A percentile compares a stretch with the other conserved stretches of the same genome.
Conservation (phyloP, 1,140 invertebrate genomes). For the Rhopalosiphum maidis region DNA sequence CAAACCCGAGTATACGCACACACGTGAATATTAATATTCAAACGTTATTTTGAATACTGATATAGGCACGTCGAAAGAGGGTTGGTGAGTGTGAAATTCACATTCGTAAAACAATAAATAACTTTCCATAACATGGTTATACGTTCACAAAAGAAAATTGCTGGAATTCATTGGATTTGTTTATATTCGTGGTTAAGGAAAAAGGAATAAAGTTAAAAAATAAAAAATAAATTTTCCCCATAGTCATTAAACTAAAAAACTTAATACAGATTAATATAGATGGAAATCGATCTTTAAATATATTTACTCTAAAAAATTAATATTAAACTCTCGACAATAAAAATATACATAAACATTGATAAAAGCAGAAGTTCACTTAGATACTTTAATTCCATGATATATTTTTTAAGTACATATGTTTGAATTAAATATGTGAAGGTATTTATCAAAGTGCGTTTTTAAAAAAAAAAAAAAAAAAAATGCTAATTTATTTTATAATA, state of each 20-base stretch:
- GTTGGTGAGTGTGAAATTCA: constrained; percentile 24
- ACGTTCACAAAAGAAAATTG: constrained; percentile 23
- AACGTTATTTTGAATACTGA: constrained; percentile 33
- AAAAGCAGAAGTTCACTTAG: neutral
- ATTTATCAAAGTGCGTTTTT: neutral
- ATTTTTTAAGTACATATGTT: neutral
- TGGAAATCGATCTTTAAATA: neutral
- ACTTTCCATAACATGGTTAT: constrained; percentile 30
- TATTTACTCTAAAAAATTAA: neutral
- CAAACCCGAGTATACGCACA: constrained; percentile 11
- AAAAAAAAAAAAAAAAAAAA: too few relatives aligned
- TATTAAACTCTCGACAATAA: too few relatives aligned
- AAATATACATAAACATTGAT: neutral
- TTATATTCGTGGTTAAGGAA: neutral
- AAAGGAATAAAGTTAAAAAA: neutral
- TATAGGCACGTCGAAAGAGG: neutral
- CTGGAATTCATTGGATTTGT: neutral
- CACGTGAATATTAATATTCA: constrained; percentile 51
- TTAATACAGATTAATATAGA: neutral
- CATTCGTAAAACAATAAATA: constrained; percentile 48
- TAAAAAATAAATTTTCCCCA: neutral
- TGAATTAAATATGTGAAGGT: neutral
- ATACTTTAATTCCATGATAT: neutral
- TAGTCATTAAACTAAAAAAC: neutral
- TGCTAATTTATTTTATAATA: too few relatives aligned